phyloP scores from a whole-genome alignment of 2,113 vertebrate genomes.

The Gymnarchus niloticus region DNA sequence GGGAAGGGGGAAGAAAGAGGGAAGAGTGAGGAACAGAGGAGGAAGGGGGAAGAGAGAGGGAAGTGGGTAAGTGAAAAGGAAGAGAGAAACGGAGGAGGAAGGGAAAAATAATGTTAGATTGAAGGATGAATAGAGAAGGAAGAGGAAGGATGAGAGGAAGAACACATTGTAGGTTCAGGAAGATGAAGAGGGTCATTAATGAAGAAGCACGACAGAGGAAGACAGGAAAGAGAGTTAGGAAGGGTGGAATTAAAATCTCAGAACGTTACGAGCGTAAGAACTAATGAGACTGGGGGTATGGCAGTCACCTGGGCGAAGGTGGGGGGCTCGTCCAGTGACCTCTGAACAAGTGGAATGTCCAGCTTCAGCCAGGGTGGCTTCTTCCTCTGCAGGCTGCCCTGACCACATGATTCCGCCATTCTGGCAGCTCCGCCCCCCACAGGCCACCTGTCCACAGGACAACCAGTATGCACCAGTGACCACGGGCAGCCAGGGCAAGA shows the following conservation, averaged over 20 bases:
- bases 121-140: not conserved
- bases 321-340: constrained; percentile 70
- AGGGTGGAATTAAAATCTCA: not conserved
- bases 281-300: not conserved
- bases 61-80: not conserved
- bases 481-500: not conserved
- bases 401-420: constrained; percentile 79
- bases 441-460: constrained; percentile 59
- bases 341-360: constrained; percentile 75
- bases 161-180: not conserved
- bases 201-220: not conserved
- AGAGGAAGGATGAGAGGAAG: not conserved
- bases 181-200: not conserved
- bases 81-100: not conserved
- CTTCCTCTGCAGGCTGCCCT: constrained; percentile 92
- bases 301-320: constrained; percentile 70
- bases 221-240: not conserved
- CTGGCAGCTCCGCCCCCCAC: constrained; percentile 53
- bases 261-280: not conserved
- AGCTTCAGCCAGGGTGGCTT: constrained; percentile 93
- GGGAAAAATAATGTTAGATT: not conserved
- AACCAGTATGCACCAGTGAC: not conserved
- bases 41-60: too few relatives aligned
- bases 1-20: not conserved
- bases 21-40: too few relatives aligned